Conservation (phyloP, 2,888 invertebrate species). For the Oeneis ivallda region DNA sequence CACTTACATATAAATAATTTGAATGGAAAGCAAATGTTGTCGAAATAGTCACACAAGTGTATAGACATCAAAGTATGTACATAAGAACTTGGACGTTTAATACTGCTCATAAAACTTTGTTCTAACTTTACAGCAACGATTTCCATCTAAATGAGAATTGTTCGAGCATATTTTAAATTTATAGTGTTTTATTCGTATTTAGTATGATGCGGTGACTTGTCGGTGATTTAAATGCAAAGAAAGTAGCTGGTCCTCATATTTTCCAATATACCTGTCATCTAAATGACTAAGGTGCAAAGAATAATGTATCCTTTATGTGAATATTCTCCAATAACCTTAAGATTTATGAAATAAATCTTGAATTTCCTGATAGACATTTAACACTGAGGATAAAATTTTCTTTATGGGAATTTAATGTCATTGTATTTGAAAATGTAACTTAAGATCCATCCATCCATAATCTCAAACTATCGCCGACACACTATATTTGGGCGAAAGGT, state of each 20-base stretch:
- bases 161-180: slow-evolving; percentile 29
- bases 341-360: slow-evolving; percentile 27
- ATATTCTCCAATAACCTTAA: slow-evolving; percentile 33
- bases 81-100: background rate
- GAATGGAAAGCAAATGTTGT: background rate
- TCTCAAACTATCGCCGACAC: no score
- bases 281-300: slow-evolving; percentile 47
- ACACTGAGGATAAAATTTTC: slow-evolving; percentile 9
- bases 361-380: slow-evolving; percentile 24
- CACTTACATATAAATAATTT: background rate
- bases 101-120: slow-evolving; percentile 2
- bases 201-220: slow-evolving; percentile 47
- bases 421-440: no score
- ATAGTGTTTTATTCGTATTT: slow-evolving; percentile 33
- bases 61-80: background rate
- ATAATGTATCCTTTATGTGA: slow-evolving; percentile 26
- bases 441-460: no score
- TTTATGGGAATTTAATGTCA: no score
- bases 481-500: no score
- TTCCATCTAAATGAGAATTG: slow-evolving; percentile 12
- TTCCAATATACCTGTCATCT: slow-evolving; percentile 57
- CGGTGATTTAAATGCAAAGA: slow-evolving; percentile 69
- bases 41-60: background rate
- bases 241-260: slow-evolving; percentile 54
- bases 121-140: slow-evolving; percentile 17